phyloP scores from a whole-genome alignment of 35 echinoderm and acorn worm genomes.

The Diadema setosum region DNA sequence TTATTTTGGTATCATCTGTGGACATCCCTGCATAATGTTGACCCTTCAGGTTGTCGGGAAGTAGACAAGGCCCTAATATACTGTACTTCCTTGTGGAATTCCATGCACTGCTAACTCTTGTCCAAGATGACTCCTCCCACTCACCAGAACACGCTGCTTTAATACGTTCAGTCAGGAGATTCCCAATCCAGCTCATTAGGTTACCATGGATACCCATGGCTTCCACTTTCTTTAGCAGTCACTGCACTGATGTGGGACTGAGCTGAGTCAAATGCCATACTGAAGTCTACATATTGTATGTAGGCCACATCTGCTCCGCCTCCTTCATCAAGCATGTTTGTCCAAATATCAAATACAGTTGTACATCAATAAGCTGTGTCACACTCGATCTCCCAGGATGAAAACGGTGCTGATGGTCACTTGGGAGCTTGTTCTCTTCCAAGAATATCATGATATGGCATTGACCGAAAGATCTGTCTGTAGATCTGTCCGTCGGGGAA shows the following conservation, averaged over 20 bases:
- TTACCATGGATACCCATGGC: too few species aligned
- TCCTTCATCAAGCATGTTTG: background rate
- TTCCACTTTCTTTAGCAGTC: too few species aligned
- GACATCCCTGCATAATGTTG: background rate
- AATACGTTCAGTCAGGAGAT: too few species aligned
- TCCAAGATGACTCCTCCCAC: too few species aligned
- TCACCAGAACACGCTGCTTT: too few species aligned
- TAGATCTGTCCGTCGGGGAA: background rate
- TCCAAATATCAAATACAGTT: constrained; percentile 4
- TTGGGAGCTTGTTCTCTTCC: background rate
- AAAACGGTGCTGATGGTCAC: constrained; percentile 37
- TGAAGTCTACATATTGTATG: background rate
- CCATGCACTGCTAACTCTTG: too few species aligned
- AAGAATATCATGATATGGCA: background rate
- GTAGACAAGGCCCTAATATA: too few species aligned
- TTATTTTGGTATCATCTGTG: background rate
- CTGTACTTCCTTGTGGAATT: too few species aligned
- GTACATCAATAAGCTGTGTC: constrained; percentile 16
- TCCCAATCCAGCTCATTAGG: too few species aligned
- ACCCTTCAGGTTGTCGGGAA: background rate
- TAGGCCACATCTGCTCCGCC: background rate
- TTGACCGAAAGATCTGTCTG: background rate
- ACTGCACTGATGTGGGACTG: too few species aligned
- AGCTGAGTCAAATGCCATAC: too few species aligned
- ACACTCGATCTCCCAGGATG: constrained; percentile 32